A percentile compares a stretch with the other conserved stretches of the same genome.
Evolutionary conservation across 2,888 invertebrate genomes (phyloP).

Genomic region (Celastrina argiolus): DNA sequence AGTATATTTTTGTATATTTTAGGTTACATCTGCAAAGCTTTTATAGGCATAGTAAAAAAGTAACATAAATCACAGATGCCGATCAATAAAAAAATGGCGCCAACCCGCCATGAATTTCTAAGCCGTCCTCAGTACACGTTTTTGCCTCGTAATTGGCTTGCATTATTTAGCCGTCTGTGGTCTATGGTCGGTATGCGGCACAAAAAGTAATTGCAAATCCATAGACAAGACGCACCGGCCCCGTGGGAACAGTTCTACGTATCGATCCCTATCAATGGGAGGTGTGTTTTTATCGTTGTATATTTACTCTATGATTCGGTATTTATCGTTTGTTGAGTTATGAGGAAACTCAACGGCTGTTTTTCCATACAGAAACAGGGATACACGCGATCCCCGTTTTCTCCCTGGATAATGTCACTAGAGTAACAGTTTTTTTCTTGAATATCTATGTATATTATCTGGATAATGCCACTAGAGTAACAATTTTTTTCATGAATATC

Average conservation of each 20-base stretch:
- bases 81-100: background rate
- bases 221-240: background rate
- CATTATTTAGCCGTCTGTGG: conserved; percentile 8
- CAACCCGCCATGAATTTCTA: background rate
- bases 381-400: no score
- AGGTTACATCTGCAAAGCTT: no score
- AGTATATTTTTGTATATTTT: no score
- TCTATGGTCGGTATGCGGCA: background rate
- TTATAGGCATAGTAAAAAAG: background rate
- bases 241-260: conserved; percentile 4
- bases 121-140: background rate
- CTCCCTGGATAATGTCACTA: no score
- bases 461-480: no score
- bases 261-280: conserved; percentile 3
- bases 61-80: background rate
- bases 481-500: no score
- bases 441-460: no score
- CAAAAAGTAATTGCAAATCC: background rate
- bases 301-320: background rate
- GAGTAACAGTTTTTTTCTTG: no score
- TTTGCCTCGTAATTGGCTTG: conserved; percentile 1
- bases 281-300: background rate
- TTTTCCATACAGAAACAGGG: no score
- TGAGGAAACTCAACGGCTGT: no score
- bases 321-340: no score